Conservation (phyloP, 1,140 invertebrate species). For the Phenacoccus solenopsis region DNA sequence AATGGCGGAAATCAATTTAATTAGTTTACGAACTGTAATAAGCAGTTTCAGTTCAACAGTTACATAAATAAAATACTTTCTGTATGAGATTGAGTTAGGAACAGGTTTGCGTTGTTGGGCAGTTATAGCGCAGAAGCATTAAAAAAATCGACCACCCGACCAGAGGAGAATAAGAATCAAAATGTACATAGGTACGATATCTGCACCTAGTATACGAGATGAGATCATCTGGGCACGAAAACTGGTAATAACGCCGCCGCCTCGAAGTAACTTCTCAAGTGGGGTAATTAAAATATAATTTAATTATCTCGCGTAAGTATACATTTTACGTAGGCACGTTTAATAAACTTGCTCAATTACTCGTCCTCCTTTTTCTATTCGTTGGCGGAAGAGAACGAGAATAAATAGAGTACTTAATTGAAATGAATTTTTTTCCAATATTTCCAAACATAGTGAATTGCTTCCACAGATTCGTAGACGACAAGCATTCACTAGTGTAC, state of each 20-base stretch:
- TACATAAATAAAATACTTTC: constrained; percentile 3
- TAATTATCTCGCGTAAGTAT: no score
- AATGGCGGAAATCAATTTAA: constrained; percentile 2
- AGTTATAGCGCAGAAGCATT: background rate
- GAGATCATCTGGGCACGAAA: background rate
- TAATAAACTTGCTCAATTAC: no score
- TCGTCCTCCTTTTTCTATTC: no score
- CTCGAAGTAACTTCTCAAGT: background rate
- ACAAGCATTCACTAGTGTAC: no score
- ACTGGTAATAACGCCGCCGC: background rate
- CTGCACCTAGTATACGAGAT: no score
- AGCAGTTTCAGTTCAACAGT: background rate
- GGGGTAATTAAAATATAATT: background rate
- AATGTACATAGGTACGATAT: no score
- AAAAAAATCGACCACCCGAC: constrained; percentile 1
- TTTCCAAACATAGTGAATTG: background rate
- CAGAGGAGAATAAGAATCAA: no score
- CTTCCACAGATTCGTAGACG: no score
- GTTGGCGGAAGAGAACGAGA: no score
- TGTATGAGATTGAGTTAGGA: background rate
- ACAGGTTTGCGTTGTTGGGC: background rate
- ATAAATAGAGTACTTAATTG: no score
- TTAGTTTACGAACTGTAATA: background rate
- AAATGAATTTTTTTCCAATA: background rate
- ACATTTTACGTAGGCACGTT: no score